Conservation (phyloP, 2,113 vertebrate species). For the Tetraodon nigroviridis region DNA sequence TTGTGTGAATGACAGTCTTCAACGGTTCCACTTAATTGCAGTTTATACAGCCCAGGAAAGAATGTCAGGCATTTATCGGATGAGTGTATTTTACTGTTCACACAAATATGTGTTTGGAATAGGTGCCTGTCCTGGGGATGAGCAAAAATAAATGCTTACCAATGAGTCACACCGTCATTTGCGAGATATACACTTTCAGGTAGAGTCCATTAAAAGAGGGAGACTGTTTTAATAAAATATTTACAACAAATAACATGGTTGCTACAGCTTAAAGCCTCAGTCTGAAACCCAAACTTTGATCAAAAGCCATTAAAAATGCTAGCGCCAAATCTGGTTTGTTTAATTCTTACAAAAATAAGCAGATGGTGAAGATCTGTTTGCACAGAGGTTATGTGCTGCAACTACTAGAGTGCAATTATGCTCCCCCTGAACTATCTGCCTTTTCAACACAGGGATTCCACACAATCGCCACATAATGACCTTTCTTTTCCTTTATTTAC, state of each 20-base stretch:
- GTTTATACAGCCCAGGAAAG: conserved; percentile 67
- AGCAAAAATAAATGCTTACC: conserved; percentile 19
- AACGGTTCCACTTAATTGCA: conserved; percentile 69
- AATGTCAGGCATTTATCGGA: conserved; percentile 62
- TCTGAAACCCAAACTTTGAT: too few species aligned
- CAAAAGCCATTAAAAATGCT: too few species aligned
- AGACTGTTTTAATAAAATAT: background rate
- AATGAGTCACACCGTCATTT: background rate
- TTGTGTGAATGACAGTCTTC: conserved; percentile 65
- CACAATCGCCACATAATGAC: background rate
- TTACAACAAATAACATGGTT: background rate
- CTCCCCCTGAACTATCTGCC: background rate
- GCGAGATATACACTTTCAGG: background rate
- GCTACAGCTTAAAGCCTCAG: too few species aligned
- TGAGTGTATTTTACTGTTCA: conserved; percentile 51
- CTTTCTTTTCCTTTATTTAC: background rate
- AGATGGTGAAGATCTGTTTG: background rate
- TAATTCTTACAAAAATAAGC: background rate
- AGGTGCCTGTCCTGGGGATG: conserved; percentile 30
- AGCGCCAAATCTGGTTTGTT: background rate
- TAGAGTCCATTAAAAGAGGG: background rate
- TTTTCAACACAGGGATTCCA: too few species aligned
- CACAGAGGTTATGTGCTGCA: background rate
- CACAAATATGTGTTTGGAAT: conserved; percentile 36
- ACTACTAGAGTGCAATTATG: background rate